Evolutionary conservation across 2,888 invertebrate species (phyloP).

Genomic region (Punctoribates punctum): DNA sequence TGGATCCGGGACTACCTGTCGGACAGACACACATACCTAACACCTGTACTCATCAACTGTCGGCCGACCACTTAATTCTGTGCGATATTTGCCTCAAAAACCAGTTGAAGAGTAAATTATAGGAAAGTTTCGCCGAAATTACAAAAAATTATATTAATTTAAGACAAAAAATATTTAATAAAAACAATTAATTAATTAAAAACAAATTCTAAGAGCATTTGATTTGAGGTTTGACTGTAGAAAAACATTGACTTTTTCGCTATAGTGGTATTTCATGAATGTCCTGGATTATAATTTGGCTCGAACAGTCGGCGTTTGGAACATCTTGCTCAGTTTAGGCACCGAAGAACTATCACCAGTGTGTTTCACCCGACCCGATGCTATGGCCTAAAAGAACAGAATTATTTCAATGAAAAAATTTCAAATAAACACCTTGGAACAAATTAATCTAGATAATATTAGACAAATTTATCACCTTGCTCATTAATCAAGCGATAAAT

Average conservation of each 20-base stretch:
- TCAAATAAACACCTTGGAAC: too few relatives aligned
- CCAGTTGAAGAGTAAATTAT: constrained; percentile 6
- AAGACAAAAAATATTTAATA: neutral
- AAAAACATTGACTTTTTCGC: too few relatives aligned
- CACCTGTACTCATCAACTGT: neutral
- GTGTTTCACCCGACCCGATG: constrained; percentile 10
- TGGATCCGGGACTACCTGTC: neutral
- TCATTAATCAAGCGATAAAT: too few relatives aligned
- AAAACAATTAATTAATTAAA: too few relatives aligned
- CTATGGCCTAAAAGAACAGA: constrained; percentile 11
- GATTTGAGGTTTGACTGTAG: too few relatives aligned
- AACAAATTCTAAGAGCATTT: too few relatives aligned
- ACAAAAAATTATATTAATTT: neutral
- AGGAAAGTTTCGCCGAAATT: neutral
- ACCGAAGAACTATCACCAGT: constrained; percentile 3
- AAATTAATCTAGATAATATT: too few relatives aligned
- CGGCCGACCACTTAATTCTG: neutral
- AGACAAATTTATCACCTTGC: too few relatives aligned
- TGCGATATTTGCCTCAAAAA: neutral
- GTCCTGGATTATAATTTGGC: constrained; percentile 7
- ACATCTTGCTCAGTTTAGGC: constrained; percentile 30
- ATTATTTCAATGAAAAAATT: neutral
- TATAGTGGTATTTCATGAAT: too few relatives aligned
- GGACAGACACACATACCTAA: neutral
- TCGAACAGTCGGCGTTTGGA: neutral